Base-by-base conservation (phyloP, 2,888 invertebrate genomes). In the Lithophane semibrunnea region DNA sequence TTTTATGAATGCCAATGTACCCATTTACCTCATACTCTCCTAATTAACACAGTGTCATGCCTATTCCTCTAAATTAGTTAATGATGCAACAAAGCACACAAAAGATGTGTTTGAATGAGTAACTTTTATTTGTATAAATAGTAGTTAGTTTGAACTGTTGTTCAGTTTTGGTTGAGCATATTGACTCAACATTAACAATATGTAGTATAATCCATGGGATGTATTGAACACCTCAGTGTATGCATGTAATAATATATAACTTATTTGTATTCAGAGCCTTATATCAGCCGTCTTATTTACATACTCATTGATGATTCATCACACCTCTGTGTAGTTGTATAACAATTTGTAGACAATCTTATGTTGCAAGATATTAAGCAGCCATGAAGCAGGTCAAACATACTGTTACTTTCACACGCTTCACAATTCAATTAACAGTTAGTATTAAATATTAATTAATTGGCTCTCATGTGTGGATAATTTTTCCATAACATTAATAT, bases 341-440 rank as follows among this genome's bases (percentile, higher is more conserved):
- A 85, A 87, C 70, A 61, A 74, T 80, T 75, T 85, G 75, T 82
- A 83, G 84, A 76, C 58, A 77, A 52, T 77, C 73, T 52, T 73
- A 85, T 82, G 64, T 75, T 76, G 79, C 69, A 80, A 84, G 85
- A 86, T 85, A 88, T 79, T 82, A 82, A 86, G 64, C 70, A 86
- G 58, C 77, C 73, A 88, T 88, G 66, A 86, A 86, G 71, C 80
- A 77, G 85, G 80, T 85, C 83, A 83, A 71, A 44, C 60, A 80
- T 86, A 91, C 92, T 92, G 92, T 93, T 92, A 89, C 82, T 91
- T 91, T 92, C 90, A 92, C 91, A 92, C 76, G 92, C 93, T 93
- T 93, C 91, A 93, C 88, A 92, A 91, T 90, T 88, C 91, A 93
- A 92, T 89, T 86, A 88, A 91, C 92, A 90, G 92, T 91, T 91